These are phyloP conservation scores for Acanthoscelides obtectus DNA, from an alignment of 2,888 invertebrate species.

Conservation along the genomic window DNA sequence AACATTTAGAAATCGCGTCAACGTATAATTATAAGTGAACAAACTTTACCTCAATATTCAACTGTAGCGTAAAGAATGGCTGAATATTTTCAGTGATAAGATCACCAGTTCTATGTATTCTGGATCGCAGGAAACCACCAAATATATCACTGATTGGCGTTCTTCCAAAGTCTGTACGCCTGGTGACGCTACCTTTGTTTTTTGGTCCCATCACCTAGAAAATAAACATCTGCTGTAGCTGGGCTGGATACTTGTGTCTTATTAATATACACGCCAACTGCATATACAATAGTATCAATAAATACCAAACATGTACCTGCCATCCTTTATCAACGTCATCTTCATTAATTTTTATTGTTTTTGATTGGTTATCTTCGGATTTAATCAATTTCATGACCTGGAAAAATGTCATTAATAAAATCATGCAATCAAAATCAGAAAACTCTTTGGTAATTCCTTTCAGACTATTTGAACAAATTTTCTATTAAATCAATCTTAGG, in stretches of 20 bases:
- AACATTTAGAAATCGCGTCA: too few relatives aligned
- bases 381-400: constrained; percentile 52
- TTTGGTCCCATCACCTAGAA: constrained; percentile 75
- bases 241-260: too few relatives aligned
- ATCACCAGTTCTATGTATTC: constrained; percentile 69
- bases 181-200: constrained; percentile 83
- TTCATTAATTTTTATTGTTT: constrained; percentile 35
- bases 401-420: too few relatives aligned
- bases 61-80: constrained; percentile 91
- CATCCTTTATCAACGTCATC: constrained; percentile 57
- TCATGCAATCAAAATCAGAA: too few relatives aligned
- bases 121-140: constrained; percentile 83
- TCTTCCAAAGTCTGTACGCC: constrained; percentile 74
- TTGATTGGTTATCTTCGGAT: constrained; percentile 29
- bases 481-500: too few relatives aligned
- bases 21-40: too few relatives aligned
- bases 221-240: neutral
- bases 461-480: too few relatives aligned
- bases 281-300: neutral
- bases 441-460: too few relatives aligned
- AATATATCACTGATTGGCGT: constrained; percentile 92
- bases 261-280: too few relatives aligned
- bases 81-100: constrained; percentile 87
- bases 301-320: constrained; percentile 52
- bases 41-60: constrained; percentile 85